These are phyloP conservation scores for Microplitis deprimator DNA, from an alignment of 2,888 invertebrate genomes.

Conservation along the genomic window DNA sequence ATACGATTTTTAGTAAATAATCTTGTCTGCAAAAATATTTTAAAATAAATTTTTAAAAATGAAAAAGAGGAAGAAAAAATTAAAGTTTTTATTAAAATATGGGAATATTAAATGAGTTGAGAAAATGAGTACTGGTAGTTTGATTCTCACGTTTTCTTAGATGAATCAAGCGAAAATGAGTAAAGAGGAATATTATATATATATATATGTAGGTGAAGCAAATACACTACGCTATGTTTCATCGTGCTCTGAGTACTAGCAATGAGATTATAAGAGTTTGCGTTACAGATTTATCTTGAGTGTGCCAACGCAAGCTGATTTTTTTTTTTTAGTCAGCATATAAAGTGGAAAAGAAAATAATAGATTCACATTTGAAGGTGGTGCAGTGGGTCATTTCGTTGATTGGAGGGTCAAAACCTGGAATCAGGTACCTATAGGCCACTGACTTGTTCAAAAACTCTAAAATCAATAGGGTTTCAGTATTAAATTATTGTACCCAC, in stretches of 20 bases:
- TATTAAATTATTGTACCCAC: too few relatives aligned
- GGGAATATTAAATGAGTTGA: conserved; percentile 32
- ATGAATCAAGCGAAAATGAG: neutral
- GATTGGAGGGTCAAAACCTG: too few relatives aligned
- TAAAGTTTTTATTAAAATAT: conserved; percentile 26
- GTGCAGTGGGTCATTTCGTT: too few relatives aligned
- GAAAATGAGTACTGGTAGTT: conserved; percentile 9
- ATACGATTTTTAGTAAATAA: neutral
- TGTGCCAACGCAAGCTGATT: conserved; percentile 13
- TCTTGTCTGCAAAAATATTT: neutral
- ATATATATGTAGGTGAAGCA: neutral
- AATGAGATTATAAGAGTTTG: conserved; percentile 36
- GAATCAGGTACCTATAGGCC: too few relatives aligned
- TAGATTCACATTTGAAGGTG: too few relatives aligned
- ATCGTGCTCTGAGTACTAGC: conserved; percentile 17
- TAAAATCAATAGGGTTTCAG: too few relatives aligned
- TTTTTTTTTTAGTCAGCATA: conserved; percentile 24
- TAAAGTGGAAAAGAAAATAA: neutral
- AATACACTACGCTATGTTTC: neutral
- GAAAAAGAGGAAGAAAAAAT: neutral
- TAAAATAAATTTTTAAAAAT: neutral
- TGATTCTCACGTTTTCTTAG: conserved; percentile 27
- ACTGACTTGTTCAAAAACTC: too few relatives aligned
- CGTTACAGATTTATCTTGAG: conserved; percentile 26
- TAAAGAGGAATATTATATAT: neutral